phyloP scores from a whole-genome alignment of 2,113 vertebrate species.

The Halcyon malimbica region DNA sequence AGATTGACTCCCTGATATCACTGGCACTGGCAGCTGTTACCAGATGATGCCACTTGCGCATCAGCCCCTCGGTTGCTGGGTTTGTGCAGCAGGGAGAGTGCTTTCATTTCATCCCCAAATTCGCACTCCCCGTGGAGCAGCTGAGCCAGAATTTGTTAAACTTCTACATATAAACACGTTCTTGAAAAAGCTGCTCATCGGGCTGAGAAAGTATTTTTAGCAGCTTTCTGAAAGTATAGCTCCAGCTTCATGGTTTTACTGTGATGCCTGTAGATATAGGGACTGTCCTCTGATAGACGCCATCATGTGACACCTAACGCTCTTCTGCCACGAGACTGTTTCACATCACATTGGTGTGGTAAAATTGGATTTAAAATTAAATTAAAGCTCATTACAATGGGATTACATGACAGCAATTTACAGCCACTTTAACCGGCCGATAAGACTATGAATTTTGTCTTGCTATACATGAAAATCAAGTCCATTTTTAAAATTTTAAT shows the following conservation, averaged over 20 bases:
- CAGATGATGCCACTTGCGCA: not conserved
- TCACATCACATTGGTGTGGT: not conserved
- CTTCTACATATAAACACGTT: not conserved
- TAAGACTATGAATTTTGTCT: not conserved
- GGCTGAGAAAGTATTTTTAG: not conserved
- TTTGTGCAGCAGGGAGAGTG: not conserved
- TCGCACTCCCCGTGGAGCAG: not conserved
- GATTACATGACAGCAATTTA: not conserved
- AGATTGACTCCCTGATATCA: not conserved
- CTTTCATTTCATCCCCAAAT: not conserved
- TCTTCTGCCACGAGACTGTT: not conserved
- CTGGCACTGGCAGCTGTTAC: not conserved
- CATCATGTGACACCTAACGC: not conserved
- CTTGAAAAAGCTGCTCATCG: not conserved
- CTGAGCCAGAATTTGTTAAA: not conserved
- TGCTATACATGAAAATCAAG: not conserved
- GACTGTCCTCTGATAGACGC: not conserved
- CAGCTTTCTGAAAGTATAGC: not conserved
- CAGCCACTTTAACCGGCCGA: not conserved
- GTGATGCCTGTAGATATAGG: not conserved
- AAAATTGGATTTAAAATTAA: not conserved
- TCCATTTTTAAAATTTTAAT: not conserved
- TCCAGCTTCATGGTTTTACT: not conserved
- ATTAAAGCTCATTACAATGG: not conserved
- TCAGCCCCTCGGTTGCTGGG: not conserved